These are phyloP conservation scores for Euplagia quadripunctaria DNA, from an alignment of 2,888 invertebrate species.

Conservation along the genomic window DNA sequence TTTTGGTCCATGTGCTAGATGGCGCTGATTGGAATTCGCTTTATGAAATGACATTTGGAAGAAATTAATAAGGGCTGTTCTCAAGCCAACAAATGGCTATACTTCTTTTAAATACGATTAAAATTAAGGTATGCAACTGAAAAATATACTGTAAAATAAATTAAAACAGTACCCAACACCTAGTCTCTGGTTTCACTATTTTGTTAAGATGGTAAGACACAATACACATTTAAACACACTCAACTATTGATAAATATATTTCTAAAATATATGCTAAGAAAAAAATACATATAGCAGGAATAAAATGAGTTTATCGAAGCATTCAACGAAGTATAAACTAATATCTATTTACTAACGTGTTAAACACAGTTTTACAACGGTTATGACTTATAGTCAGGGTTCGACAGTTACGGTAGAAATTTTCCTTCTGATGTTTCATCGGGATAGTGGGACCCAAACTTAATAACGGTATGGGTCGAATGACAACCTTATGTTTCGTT, in stretches of 20 bases:
- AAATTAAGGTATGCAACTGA: background rate
- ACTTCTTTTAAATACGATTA: no score
- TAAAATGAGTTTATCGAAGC: background rate
- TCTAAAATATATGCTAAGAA: background rate
- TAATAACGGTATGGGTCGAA: conserved; percentile 55
- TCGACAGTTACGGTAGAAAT: conserved; percentile 38
- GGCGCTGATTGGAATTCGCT: no score
- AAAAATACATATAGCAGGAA: background rate
- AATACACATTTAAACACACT: background rate
- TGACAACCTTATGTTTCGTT: conserved; percentile 46
- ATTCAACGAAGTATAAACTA: background rate
- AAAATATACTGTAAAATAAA: background rate
- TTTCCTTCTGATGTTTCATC: conserved; percentile 52
- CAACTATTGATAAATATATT: background rate
- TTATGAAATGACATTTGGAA: no score
- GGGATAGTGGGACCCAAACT: conserved; percentile 50
- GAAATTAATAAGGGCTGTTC: no score
- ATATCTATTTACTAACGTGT: conserved; percentile 26
- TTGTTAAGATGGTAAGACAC: background rate
- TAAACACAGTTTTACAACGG: conserved; percentile 43
- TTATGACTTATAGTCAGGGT: conserved; percentile 37
- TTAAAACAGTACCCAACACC: background rate
- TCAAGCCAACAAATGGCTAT: no score
- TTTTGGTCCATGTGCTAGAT: no score
- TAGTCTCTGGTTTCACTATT: background rate